A percentile compares a stretch with the other conserved stretches of the same genome.
Conservation (phyloP, 2,113 vertebrate genomes). For the Leucosticte australis region DNA sequence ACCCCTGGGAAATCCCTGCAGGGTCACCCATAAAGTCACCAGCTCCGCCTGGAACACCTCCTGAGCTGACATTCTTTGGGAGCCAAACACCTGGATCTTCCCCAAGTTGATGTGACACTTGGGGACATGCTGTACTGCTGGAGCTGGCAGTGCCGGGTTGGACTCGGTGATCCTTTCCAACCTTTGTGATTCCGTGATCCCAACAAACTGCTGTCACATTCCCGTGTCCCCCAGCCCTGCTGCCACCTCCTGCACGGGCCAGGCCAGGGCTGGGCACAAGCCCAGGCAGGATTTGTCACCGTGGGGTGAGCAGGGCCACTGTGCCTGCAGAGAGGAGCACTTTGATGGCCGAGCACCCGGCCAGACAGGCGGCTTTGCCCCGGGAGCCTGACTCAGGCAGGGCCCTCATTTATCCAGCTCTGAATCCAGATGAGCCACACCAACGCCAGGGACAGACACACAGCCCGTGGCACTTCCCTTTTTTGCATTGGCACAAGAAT, state of each 20-base stretch:
- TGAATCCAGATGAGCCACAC: conserved; percentile 28
- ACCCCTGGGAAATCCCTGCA: neutral
- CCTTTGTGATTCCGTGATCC: accelerated
- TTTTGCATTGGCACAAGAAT: neutral
- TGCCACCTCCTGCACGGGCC: neutral
- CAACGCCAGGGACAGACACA: neutral
- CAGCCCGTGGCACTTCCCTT: conserved; percentile 43
- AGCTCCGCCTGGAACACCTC: neutral
- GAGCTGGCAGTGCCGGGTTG: neutral
- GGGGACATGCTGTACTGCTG: neutral
- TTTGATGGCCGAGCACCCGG: neutral
- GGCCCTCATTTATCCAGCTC: conserved; percentile 10
- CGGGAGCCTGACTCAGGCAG: conserved; percentile 40
- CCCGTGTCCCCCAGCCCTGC: accelerated
- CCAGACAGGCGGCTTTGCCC: neutral
- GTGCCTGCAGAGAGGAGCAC: neutral
- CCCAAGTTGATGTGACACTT: accelerated
- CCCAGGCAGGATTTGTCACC: accelerated
- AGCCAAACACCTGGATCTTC: accelerated
- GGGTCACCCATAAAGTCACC: neutral
- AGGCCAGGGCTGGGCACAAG: neutral
- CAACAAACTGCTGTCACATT: accelerated
- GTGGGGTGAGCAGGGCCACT: neutral
- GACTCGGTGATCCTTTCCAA: neutral
- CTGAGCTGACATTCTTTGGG: neutral